Evolutionary conservation across 2,888 invertebrate genomes (phyloP).

Genomic region (Eilema griseolum): DNA sequence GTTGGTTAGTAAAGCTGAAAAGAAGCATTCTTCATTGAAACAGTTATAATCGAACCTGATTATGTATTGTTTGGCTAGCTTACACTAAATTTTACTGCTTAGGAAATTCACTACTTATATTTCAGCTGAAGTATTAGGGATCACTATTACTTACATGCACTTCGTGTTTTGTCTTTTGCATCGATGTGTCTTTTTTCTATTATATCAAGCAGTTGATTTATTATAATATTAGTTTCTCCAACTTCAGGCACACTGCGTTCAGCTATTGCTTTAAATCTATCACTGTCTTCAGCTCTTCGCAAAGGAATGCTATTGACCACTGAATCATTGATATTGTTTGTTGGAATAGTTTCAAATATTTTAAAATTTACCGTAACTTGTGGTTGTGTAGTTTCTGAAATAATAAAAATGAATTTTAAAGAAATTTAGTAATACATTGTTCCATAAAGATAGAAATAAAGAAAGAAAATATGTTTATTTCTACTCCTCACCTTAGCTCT

Average conservation of each 20-base stretch:
- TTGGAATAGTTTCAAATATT: not conserved
- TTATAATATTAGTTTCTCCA: not conserved
- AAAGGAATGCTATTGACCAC: not conserved
- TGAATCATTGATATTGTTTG: not conserved
- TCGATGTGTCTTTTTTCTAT: conserved; percentile 2
- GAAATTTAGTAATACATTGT: not conserved
- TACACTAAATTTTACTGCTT: no score
- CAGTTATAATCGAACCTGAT: no score
- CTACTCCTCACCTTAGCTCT: not conserved
- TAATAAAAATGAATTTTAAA: not conserved
- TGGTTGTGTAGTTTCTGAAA: not conserved
- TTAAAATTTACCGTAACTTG: not conserved
- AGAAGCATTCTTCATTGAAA: not conserved
- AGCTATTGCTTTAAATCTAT: not conserved
- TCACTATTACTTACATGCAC: conserved; percentile 4
- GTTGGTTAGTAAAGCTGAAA: conserved; percentile 12
- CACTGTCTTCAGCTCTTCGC: not conserved
- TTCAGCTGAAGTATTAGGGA: not conserved
- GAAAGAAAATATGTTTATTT: not conserved
- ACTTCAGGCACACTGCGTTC: not conserved
- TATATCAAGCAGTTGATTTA: not conserved
- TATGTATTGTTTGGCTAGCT: no score
- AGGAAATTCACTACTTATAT: no score
- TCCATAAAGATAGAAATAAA: not conserved
- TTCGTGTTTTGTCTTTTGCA: not conserved